Conservation (phyloP, 1,140 invertebrate genomes). For the Wiebesia pumilae region DNA sequence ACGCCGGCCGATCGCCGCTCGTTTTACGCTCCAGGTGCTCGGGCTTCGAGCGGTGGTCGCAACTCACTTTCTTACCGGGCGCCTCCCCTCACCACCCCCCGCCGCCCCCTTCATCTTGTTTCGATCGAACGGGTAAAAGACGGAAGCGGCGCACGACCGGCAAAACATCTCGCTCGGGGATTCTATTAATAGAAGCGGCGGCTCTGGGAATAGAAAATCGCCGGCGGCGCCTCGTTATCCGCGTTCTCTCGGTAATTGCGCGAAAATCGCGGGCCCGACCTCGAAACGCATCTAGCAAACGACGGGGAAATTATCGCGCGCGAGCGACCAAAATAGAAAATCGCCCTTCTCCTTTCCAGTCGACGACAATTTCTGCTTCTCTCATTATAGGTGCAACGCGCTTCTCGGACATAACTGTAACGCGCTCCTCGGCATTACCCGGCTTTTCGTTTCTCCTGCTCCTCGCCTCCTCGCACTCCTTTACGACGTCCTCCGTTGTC, state of each 20-base stretch:
- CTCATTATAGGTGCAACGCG: too few relatives aligned
- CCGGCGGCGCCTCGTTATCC: neutral
- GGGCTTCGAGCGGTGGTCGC: neutral
- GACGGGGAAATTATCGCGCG: neutral
- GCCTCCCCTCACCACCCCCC: neutral
- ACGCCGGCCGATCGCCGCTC: constrained; percentile 27
- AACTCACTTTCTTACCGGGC: constrained; percentile 41
- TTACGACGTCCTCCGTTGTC: neutral
- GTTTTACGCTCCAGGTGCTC: constrained; percentile 18
- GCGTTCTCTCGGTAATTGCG: constrained; percentile 20
- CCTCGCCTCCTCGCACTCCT: neutral
- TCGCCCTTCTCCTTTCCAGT: neutral
- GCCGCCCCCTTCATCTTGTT: constrained; percentile 5
- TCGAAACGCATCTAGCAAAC: constrained; percentile 17
- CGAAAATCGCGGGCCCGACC: constrained; percentile 48
- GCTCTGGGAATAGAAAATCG: constrained; percentile 71
- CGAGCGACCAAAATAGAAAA: constrained; percentile 35
- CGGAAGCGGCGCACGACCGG: constrained; percentile 24
- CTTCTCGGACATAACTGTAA: neutral
- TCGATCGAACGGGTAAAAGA: constrained; percentile 24
- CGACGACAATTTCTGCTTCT: neutral
- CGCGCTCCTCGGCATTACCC: neutral
- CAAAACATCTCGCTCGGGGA: constrained; percentile 44
- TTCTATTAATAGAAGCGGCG: constrained; percentile 68
- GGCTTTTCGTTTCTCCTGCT: neutral